A percentile compares a stretch with the other conserved stretches of the same genome.
Evolutionary conservation across 2,113 vertebrate genomes (phyloP).

Genomic region (Panthera tigris): DNA sequence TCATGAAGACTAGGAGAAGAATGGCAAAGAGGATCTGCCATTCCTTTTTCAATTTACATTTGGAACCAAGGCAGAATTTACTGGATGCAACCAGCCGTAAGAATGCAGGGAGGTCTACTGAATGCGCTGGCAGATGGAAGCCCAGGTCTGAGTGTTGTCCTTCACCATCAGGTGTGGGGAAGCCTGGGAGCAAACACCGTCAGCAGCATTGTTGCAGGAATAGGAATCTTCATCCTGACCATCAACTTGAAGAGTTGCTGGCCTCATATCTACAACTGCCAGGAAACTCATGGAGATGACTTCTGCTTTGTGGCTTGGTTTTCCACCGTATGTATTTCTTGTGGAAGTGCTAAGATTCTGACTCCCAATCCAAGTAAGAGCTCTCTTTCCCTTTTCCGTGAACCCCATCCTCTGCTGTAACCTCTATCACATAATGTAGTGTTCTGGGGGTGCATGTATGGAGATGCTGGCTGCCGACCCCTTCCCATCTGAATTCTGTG

Average conservation of each 20-base stretch:
- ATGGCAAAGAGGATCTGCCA: not conserved
- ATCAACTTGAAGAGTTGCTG: not conserved
- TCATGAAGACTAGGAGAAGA: not conserved
- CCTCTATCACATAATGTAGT: accelerated
- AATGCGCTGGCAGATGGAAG: accelerated
- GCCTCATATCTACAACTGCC: not conserved
- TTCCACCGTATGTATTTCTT: slow-evolving; percentile 28
- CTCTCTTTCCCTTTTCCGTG: not conserved
- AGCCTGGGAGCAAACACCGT: slow-evolving; percentile 47
- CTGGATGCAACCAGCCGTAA: not conserved
- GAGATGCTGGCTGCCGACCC: accelerated
- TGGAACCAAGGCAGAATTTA: not conserved
- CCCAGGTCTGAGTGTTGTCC: not conserved
- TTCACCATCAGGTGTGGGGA: slow-evolving; percentile 9
- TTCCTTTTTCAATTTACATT: not conserved
- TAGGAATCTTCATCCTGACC: not conserved
- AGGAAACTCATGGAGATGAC: accelerated
- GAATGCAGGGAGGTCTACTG: not conserved
- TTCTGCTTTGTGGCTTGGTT: slow-evolving; percentile 7
- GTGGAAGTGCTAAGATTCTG: not conserved
- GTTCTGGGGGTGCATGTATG: not conserved
- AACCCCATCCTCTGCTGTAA: no score
- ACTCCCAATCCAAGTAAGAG: not conserved
- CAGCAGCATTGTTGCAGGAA: not conserved
- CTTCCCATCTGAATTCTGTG: not conserved